These are phyloP conservation scores for Mythimna pallens DNA, from an alignment of 2,888 invertebrate species.

Conservation along the genomic window DNA sequence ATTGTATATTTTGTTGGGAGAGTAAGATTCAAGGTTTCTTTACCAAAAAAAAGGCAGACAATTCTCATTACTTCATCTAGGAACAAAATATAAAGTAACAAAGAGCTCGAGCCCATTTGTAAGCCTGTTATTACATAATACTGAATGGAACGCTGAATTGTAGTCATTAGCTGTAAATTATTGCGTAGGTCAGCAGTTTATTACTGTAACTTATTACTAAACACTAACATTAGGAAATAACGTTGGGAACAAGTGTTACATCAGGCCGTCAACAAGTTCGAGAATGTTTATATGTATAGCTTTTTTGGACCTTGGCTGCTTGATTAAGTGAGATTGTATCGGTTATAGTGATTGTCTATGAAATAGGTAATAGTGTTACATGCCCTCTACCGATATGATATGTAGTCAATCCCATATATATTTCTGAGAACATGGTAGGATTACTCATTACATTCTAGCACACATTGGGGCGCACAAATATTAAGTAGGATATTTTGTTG, in stretches of 20 bases:
- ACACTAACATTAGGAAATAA: slow-evolving; percentile 13
- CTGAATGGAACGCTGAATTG: slow-evolving; percentile 9
- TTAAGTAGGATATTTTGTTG: too few relatives aligned
- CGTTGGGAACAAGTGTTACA: slow-evolving; percentile 5
- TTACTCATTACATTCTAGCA: too few relatives aligned
- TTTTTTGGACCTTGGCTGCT: neutral
- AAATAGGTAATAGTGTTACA: too few relatives aligned
- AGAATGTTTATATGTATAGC: neutral
- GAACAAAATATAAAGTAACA: slow-evolving; percentile 19
- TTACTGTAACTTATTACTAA: slow-evolving; percentile 8
- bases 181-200: slow-evolving; percentile 15
- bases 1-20: too few relatives aligned
- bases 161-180: slow-evolving; percentile 40
- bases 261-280: neutral
- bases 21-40: too few relatives aligned
- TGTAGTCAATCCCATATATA: too few relatives aligned
- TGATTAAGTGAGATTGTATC: too few relatives aligned
- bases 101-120: slow-evolving; percentile 27
- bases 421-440: too few relatives aligned
- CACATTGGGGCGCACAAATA: too few relatives aligned
- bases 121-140: slow-evolving; percentile 22
- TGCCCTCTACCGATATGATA: too few relatives aligned
- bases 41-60: neutral
- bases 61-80: slow-evolving; percentile 4
- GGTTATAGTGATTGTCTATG: too few relatives aligned